phyloP scores from a whole-genome alignment of 2,113 vertebrate genomes.

The Toxostoma redivivum region DNA sequence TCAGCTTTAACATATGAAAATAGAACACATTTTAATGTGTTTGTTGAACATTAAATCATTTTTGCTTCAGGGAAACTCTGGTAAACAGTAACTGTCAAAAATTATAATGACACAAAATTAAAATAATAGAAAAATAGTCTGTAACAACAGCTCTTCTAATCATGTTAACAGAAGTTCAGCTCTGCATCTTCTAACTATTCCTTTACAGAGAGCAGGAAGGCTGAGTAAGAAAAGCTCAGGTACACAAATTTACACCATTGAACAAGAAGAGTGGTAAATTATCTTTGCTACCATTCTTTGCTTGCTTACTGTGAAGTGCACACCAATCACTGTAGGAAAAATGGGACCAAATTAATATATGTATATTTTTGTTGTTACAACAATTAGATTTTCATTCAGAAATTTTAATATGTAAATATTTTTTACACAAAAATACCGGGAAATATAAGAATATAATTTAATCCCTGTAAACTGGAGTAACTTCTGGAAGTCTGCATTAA shows the following conservation, averaged over 20 bases:
- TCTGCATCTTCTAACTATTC: constrained; percentile 11
- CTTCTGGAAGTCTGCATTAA: constrained; percentile 27
- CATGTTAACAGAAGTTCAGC: constrained; percentile 62
- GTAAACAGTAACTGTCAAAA: constrained; percentile 78
- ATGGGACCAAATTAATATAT: neutral
- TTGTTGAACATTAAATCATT: constrained; percentile 71
- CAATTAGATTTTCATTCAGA: constrained; percentile 14
- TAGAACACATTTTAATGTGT: constrained; percentile 67
- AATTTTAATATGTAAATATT: neutral
- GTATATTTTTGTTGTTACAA: constrained; percentile 14
- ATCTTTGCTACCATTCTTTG: neutral
- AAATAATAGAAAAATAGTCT: constrained; percentile 63
- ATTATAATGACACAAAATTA: constrained; percentile 72
- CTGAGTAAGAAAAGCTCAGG: neutral
- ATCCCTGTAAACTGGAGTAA: neutral
- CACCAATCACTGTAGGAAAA: neutral
- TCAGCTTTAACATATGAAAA: constrained; percentile 71
- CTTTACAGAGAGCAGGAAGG: neutral
- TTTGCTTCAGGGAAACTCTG: constrained; percentile 68
- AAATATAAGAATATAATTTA: constrained; percentile 1
- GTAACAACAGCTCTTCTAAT: constrained; percentile 69
- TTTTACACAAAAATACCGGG: constrained; percentile 3
- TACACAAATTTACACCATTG: neutral
- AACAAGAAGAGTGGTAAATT: neutral
- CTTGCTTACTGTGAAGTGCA: neutral